phyloP scores from a whole-genome alignment of 1,140 invertebrate genomes.

The Phenacoccus solenopsis region DNA sequence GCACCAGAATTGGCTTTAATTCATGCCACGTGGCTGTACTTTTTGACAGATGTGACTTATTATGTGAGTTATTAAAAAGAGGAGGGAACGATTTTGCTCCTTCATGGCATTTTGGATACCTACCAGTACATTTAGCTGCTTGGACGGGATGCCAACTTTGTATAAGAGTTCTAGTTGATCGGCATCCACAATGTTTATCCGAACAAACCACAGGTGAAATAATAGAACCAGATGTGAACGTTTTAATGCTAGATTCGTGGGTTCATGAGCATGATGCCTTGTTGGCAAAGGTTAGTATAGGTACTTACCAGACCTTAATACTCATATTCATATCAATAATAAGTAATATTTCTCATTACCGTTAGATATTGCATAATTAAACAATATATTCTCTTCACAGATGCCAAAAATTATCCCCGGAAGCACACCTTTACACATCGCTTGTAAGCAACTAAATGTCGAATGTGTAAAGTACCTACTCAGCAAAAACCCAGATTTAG shows the following conservation, averaged over 20 bases:
- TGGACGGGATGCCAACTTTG: not conserved
- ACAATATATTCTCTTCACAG: conserved; percentile 15
- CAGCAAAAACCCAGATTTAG: conserved; percentile 35
- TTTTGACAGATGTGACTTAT: not conserved
- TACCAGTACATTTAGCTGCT: not conserved
- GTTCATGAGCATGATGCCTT: not conserved
- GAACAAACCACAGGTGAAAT: not conserved
- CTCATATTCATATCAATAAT: no score
- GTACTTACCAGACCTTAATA: no score
- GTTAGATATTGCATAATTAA: not conserved
- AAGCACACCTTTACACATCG: conserved; percentile 37
- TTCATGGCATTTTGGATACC: not conserved
- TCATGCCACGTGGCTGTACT: not conserved
- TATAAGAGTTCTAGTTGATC: not conserved
- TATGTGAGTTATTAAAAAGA: not conserved
- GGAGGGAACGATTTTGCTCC: not conserved
- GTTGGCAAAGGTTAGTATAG: not conserved
- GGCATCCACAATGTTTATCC: not conserved
- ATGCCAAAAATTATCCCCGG: conserved; percentile 30
- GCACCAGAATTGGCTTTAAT: not conserved
- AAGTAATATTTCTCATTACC: not conserved
- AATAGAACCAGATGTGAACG: not conserved
- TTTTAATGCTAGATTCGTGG: not conserved
- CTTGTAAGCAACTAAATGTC: conserved; percentile 32
- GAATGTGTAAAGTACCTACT: conserved; percentile 36